A percentile compares a stretch with the other conserved stretches of the same genome.
Conservation (phyloP, 2,797 vertebrate species). For the Lepus oiostolus region DNA sequence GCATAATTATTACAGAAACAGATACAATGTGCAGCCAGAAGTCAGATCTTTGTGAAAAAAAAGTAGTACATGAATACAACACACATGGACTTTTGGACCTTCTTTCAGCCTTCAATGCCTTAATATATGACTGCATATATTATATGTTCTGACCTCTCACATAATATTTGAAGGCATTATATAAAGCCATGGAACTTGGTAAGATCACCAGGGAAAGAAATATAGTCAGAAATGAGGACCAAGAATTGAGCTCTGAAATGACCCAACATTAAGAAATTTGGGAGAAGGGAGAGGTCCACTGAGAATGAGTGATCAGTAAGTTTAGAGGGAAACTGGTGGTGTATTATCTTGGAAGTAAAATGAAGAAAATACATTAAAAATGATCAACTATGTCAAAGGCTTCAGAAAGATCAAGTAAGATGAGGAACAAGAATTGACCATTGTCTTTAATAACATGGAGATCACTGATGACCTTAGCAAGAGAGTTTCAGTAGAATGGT, state of each 20-base stretch:
- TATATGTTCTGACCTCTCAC: background rate
- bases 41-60: background rate
- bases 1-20: background rate
- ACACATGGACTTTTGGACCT: background rate
- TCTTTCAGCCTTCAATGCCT: background rate
- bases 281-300: background rate
- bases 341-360: background rate
- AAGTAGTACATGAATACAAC: background rate
- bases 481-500: background rate
- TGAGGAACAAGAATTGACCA: background rate
- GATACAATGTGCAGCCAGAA: background rate
- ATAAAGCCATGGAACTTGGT: background rate
- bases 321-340: background rate
- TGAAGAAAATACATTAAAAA: background rate
- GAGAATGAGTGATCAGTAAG: background rate
- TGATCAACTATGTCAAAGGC: no score
- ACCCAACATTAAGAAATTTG: background rate
- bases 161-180: background rate
- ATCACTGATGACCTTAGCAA: background rate
- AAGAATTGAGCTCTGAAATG: background rate
- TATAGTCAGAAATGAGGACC: background rate
- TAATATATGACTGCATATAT: background rate
- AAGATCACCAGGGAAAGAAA: background rate
- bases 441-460: background rate
- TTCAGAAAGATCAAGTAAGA: background rate